Evolutionary conservation across 2,888 invertebrate genomes (phyloP).

Genomic region (Polia nebulosa): DNA sequence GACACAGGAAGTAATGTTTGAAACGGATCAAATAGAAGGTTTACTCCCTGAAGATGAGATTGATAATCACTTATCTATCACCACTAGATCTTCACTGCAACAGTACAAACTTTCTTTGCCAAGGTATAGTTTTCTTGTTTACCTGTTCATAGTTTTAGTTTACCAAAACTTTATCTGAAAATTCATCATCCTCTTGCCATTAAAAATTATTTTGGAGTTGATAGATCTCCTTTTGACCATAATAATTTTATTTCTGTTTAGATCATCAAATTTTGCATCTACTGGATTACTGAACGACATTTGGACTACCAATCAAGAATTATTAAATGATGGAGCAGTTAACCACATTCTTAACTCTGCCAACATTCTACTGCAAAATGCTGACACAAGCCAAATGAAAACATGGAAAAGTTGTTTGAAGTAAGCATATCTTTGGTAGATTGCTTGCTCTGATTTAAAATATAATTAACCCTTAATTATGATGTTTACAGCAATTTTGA

Average conservation of each 20-base stretch:
- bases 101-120: slow-evolving; percentile 72
- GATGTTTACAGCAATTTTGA: slow-evolving; percentile 78
- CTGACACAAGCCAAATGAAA: slow-evolving; percentile 68
- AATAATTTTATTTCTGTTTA: slow-evolving; percentile 47
- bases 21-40: slow-evolving; percentile 55
- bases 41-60: slow-evolving; percentile 66
- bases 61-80: slow-evolving; percentile 65
- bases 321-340: slow-evolving; percentile 65
- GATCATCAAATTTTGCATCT: slow-evolving; percentile 78
- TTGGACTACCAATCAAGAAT: slow-evolving; percentile 72
- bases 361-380: slow-evolving; percentile 68
- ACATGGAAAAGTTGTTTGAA: slow-evolving; percentile 79
- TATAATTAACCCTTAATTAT: neutral
- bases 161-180: neutral
- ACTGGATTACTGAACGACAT: slow-evolving; percentile 74
- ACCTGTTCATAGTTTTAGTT: neutral
- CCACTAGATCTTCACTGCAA: slow-evolving; percentile 70
- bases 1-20: slow-evolving; percentile 49
- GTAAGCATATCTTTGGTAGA: slow-evolving; percentile 65
- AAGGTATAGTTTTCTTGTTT: slow-evolving; percentile 63
- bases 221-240: neutral
- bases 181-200: neutral
- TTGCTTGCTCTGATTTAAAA: neutral
- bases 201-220: neutral
- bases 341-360: slow-evolving; percentile 71